Conservation (phyloP, 2,113 vertebrate genomes). For the Promerops cafer region DNA sequence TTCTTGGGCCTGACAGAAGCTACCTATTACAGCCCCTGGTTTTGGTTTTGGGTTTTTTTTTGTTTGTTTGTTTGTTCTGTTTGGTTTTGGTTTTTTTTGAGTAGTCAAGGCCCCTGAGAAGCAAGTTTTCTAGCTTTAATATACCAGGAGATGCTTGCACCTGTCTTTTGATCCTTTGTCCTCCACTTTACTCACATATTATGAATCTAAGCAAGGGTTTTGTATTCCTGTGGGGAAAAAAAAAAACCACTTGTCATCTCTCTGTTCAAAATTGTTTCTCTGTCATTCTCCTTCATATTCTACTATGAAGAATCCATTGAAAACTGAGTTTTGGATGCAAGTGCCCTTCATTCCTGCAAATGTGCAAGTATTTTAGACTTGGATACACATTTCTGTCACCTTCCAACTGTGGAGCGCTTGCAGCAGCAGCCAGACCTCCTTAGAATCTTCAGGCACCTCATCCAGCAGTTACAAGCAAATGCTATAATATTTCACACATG, state of each 20-base stretch:
- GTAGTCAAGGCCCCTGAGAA: not conserved
- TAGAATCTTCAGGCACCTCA: not conserved
- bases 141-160: not conserved
- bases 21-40: not conserved
- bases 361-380: not conserved
- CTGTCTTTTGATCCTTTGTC: not conserved
- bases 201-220: not conserved
- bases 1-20: not conserved
- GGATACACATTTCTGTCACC: not conserved
- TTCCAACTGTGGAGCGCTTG: not conserved
- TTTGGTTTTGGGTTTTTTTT: not conserved
- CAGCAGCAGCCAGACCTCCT: not conserved
- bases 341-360: not conserved
- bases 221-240: not conserved
- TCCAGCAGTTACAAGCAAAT: not conserved
- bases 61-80: not conserved
- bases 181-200: not conserved
- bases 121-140: not conserved
- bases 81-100: not conserved
- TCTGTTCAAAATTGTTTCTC: not conserved
- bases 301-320: not conserved
- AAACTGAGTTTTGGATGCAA: not conserved
- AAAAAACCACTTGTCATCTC: accelerated
- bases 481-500: not conserved
- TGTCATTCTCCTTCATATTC: not conserved